These are phyloP conservation scores for Holothuria scabra DNA, from an alignment of 53 echinoderm and acorn worm genomes.

Conservation along the genomic window DNA sequence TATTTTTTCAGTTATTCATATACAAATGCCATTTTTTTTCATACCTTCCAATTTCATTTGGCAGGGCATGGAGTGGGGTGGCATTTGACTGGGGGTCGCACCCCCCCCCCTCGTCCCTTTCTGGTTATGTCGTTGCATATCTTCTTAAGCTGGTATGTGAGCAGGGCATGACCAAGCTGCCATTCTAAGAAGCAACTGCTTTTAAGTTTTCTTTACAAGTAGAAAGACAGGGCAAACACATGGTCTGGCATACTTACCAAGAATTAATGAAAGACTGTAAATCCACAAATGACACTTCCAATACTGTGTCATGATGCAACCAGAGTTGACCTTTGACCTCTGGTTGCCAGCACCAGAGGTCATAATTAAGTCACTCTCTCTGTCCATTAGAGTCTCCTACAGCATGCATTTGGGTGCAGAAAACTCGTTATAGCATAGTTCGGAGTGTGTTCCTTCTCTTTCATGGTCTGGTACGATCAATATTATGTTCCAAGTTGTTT, in stretches of 20 bases:
- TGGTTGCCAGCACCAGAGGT: conserved; percentile 35
- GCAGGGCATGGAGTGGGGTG: no score
- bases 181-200: no score
- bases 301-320: conserved; percentile 12
- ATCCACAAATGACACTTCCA: conserved; percentile 15
- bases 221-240: no score
- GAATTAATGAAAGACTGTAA: conserved; percentile 37
- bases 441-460: background rate
- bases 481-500: background rate
- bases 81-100: no score
- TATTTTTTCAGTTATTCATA: no score
- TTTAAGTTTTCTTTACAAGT: no score
- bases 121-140: no score
- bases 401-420: background rate
- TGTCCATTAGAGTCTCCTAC: conserved; percentile 20
- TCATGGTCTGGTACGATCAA: background rate
- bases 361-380: background rate
- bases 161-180: no score
- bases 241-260: conserved; percentile 6
- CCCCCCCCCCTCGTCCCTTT: no score
- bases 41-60: no score
- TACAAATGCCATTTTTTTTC: no score
- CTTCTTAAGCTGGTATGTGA: no score
- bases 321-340: conserved; percentile 9
- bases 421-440: background rate